Base-by-base conservation (phyloP, 2,797 vertebrate species). In the Thaleichthys pacificus region DNA sequence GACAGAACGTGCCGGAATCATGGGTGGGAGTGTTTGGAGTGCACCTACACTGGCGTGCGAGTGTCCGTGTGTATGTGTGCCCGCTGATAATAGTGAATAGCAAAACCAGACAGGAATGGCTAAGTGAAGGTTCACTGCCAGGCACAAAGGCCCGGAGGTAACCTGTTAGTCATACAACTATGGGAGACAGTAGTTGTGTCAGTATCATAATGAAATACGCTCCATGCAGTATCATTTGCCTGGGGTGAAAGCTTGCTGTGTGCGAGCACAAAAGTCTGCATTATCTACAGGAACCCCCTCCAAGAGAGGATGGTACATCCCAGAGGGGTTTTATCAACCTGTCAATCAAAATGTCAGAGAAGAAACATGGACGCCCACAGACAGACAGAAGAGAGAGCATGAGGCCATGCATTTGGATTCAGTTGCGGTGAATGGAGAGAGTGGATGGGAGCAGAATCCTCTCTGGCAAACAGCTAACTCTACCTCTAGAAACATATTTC, bases 1-100 rank as follows among this genome's bases (percentile, higher is more conserved):
- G 89, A 89, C 89, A 89, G 86, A 69, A 69, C 73, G 84, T 67
- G 79, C 75, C 83, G 88, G 84, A 85, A 91, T 86, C 86, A 85
- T 80, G 73, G 83, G 84, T 82, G 84, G 85, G 77, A 75, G 77
- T 69, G 68, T 1, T 81, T 83, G 86, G 77, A 76, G 77, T 69
- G 68, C 1, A 76, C 76, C 69, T 69, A 71, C 21, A 49, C 69
- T 69, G 17, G 51, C 71, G 28, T 26, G 22, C 61, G 65, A 51
- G 24, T 51, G 35, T 73, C 69, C 63, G 56, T 73, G 61, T 77
- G 62, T 19, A 51, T 60, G 30, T 65, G 63, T 47, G 11, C 14
- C 22, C 15, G 28, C 64, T 57, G 51, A 73, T 71, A 79, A 57
- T 14, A 72, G 51, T 5, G 65, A 63, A 42, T 35, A 15, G 2